These are phyloP conservation scores for Sardina pilchardus DNA, from an alignment of 2,113 vertebrate species.

Conservation along the genomic window DNA sequence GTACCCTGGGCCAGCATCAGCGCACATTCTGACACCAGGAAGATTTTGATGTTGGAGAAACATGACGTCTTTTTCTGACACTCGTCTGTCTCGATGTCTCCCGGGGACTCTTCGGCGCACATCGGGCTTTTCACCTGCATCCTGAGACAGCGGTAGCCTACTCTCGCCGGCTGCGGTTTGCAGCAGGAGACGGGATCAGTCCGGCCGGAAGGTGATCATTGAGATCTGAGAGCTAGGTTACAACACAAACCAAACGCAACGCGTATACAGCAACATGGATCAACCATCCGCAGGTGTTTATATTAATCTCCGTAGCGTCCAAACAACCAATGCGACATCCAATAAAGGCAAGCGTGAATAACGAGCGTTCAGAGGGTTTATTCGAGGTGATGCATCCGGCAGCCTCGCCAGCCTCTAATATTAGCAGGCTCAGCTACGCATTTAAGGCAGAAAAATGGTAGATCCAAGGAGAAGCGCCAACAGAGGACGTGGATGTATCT, in stretches of 20 bases:
- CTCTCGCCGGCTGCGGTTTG: constrained; percentile 49
- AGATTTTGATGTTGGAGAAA: constrained; percentile 26
- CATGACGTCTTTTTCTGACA: constrained; percentile 78
- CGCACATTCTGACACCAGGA: constrained; percentile 52
- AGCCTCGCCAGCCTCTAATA: constrained; percentile 29
- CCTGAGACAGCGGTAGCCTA: constrained; percentile 50
- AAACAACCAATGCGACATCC: constrained; percentile 32
- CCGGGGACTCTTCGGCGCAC: constrained; percentile 74
- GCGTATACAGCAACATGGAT: constrained; percentile 34
- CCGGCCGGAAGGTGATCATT: constrained; percentile 43
- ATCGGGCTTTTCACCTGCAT: constrained; percentile 82
- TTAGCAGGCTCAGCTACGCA: constrained; percentile 4
- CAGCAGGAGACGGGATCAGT: constrained; percentile 41
- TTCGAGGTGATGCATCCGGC: constrained; percentile 9
- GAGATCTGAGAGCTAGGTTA: constrained; percentile 41
- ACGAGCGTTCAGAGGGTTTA: background rate
- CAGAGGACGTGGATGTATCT: constrained; percentile 11
- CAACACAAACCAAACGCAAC: constrained; percentile 32
- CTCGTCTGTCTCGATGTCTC: constrained; percentile 63
- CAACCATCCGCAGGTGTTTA: constrained; percentile 44
- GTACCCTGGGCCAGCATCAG: constrained; percentile 94
- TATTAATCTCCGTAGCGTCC: constrained; percentile 36
- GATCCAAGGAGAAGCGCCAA: constrained; percentile 7
- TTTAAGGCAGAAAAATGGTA: constrained; percentile 1
- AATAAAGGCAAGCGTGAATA: constrained; percentile 17